Evolutionary conservation across 2,797 vertebrate species (phyloP), one percentile per base, ranked within the genome.

Genomic region (Tamandua tetradactyla): DNA sequence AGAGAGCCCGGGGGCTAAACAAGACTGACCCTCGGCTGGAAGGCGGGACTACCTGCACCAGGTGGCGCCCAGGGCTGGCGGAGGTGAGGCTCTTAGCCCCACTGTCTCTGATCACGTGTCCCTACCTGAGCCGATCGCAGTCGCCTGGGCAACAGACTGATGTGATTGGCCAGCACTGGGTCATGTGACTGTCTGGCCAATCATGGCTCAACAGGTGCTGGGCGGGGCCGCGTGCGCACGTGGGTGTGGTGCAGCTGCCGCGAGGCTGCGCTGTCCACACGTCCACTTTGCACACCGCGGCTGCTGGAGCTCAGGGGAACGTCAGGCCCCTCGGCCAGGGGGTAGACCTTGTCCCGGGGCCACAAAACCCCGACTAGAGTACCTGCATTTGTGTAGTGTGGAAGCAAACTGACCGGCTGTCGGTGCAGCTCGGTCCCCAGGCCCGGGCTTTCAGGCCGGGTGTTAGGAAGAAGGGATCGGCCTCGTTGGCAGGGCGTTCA

Each of bases 11-110:
- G 22, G n/a, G 78, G 35, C 80, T 57, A n/a, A 52, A 64, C 37
- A 71, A 44, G 2, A 22, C 35, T 37, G 52, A 66, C 27, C 32
- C 61, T 23, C 17, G 68, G n/a, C 89, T 69, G 27, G 42, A 66
- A 8, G 13, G 18, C 72, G 47, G 13, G 22, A 3, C 14, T 30
- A 2, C 32, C 18, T 3, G 3, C 47, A 40, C 8, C 1, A 13
- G 5, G n/a, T 11, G 10, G 10, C 20, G 0, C 1, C 49, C 22
- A 3, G 0, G 9, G 15, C 61, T 78, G 27, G 35, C 23, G 40
- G 3, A 37, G 42, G 12, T 10, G 5, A 42, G 55, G 81, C 35
- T 23, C n/a, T n/a, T n/a, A n/a, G n/a, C n/a, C n/a, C n/a, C n/a
- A n/a, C n/a, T n/a, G n/a, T n/a, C 0, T 55, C 52, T 20, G 30